Evolutionary conservation across 2,888 invertebrate genomes (phyloP).

Genomic region (Lepidocyrtinus sp.): DNA sequence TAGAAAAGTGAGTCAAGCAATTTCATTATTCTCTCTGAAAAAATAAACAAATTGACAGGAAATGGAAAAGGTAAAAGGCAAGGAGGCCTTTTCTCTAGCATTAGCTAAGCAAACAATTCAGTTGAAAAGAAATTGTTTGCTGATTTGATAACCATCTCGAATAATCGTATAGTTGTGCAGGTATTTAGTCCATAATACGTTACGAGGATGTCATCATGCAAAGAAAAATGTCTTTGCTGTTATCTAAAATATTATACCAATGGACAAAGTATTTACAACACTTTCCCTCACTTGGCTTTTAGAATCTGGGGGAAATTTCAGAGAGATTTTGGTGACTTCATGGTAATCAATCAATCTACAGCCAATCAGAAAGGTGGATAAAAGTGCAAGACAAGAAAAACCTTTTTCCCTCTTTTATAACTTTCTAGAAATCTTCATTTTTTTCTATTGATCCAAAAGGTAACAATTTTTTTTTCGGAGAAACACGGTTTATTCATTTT

Average conservation of each 20-base stretch:
- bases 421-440: background rate
- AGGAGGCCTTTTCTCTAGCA: background rate
- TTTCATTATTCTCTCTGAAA: background rate
- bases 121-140: background rate
- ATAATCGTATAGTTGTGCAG: background rate
- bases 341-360: conserved; percentile 46
- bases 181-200: background rate
- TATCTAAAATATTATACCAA: no score
- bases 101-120: background rate
- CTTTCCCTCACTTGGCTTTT: no score
- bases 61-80: background rate
- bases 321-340: no score
- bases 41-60: background rate
- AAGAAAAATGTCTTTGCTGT: no score
- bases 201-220: background rate
- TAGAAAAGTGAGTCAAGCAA: background rate
- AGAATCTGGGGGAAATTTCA: no score
- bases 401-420: conserved; percentile 31
- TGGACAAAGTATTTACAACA: no score
- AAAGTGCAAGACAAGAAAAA: conserved; percentile 47
- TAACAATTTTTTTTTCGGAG: background rate
- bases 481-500: background rate
- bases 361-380: conserved; percentile 46
- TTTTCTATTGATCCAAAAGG: background rate
- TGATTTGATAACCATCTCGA: background rate